Percentiles rank a stretch among this genome's conserved stretches.
Evolutionary conservation across 2,113 vertebrate species (phyloP).

Genomic region (Lanius ludovicianus): DNA sequence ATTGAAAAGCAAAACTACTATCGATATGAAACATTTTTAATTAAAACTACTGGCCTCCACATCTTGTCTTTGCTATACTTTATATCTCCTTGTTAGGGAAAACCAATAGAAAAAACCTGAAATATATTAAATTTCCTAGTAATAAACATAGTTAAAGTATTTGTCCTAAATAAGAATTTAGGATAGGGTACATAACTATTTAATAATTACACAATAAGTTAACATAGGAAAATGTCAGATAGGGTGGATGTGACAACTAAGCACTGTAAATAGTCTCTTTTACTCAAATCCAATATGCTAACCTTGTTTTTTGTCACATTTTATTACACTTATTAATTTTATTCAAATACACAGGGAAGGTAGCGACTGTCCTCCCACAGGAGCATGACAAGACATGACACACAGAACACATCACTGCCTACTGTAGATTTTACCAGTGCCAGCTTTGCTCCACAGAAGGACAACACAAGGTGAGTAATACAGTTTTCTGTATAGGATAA

Average conservation of each 20-base stretch:
- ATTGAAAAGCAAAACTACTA: background rate
- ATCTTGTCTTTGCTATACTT: background rate
- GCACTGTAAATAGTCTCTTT: background rate
- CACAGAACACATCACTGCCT: background rate
- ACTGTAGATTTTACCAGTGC: background rate
- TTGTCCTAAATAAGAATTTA: background rate
- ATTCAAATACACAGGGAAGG: background rate
- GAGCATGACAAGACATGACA: background rate
- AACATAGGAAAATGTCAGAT: background rate
- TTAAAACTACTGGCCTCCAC: background rate
- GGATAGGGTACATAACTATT: background rate
- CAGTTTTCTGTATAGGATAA: background rate
- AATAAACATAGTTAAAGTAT: background rate
- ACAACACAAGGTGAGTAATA: background rate
- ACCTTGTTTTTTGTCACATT: slow-evolving; percentile 21
- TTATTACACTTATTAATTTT: slow-evolving; percentile 20
- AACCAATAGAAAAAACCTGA: background rate
- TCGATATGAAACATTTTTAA: background rate
- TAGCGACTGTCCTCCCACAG: background rate
- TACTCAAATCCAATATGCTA: slow-evolving; percentile 7
- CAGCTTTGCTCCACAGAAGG: background rate
- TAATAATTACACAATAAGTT: background rate
- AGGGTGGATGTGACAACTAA: background rate
- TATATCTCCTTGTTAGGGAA: background rate
- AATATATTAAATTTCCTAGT: background rate